Evolutionary conservation across 2,888 invertebrate species (phyloP).

Genomic region (Disparrhopalites patrizii): DNA sequence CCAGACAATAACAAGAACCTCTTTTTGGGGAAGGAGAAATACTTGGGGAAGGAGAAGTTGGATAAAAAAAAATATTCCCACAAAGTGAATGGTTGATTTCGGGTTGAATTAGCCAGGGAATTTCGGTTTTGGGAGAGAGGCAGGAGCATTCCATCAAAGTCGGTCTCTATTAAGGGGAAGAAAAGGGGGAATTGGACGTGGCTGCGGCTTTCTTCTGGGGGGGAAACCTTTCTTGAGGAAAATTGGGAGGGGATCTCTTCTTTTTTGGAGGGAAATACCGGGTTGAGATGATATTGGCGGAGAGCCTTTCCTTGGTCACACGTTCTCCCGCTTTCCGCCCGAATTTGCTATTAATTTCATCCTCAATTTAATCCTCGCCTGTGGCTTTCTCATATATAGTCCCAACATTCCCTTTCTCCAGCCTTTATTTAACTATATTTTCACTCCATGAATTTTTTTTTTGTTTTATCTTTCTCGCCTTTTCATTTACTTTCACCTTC

Average conservation of each 20-base stretch:
- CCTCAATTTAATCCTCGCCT: constrained; percentile 27
- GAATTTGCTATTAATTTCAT: constrained; percentile 28
- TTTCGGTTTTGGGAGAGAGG: constrained; percentile 29
- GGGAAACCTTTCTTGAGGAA: background rate
- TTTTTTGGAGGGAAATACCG: too few species aligned
- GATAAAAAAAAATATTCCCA: too few species aligned
- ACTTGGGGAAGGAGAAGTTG: too few species aligned
- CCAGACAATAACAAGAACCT: too few species aligned
- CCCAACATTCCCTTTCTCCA: background rate
- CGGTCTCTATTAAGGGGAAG: constrained; percentile 27
- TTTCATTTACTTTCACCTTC: too few species aligned
- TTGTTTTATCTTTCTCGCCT: background rate
- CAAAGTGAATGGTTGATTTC: constrained; percentile 22
- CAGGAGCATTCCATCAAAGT: constrained; percentile 31
- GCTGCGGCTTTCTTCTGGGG: too few species aligned
- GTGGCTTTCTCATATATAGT: background rate
- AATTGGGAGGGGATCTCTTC: too few species aligned
- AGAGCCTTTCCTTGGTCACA: background rate
- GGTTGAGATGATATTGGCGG: background rate
- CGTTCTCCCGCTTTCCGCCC: background rate
- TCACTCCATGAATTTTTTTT: background rate
- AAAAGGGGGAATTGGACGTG: too few species aligned
- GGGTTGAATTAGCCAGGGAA: constrained; percentile 29
- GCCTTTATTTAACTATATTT: too few species aligned
- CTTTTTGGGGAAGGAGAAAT: too few species aligned